Conservation (phyloP, 2,113 vertebrate species). For the Amblyornis subalaris region DNA sequence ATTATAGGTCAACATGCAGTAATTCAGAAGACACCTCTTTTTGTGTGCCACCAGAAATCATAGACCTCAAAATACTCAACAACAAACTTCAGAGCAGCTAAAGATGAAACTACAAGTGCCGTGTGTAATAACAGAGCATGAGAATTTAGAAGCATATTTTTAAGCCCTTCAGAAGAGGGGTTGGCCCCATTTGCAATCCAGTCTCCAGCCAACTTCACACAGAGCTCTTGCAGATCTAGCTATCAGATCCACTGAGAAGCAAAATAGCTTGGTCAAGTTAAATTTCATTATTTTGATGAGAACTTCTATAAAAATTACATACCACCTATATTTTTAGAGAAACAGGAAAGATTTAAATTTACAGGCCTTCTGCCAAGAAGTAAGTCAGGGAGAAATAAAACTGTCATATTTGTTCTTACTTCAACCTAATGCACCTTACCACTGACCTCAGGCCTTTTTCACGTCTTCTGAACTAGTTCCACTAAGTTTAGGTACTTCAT, state of each 20-base stretch:
- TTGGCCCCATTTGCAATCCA: background rate
- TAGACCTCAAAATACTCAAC: background rate
- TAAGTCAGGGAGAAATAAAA: background rate
- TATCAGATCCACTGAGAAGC: background rate
- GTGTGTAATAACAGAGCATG: background rate
- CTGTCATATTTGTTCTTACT: background rate
- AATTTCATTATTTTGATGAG: background rate
- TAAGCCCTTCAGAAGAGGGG: background rate
- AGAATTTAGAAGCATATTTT: background rate
- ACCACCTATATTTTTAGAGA: background rate
- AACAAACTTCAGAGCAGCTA: background rate
- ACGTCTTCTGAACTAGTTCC: background rate
- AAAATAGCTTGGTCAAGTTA: background rate
- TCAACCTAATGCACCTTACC: background rate
- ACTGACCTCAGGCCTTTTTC: background rate
- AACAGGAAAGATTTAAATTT: background rate
- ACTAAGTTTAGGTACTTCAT: background rate
- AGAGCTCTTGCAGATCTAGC: background rate
- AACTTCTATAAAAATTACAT: background rate
- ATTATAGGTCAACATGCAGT: background rate
- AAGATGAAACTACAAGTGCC: background rate
- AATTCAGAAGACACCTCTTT: background rate
- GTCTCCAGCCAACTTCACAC: background rate
- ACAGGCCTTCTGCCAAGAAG: background rate
- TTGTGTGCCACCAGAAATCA: background rate